Conservation (phyloP, 2,113 vertebrate species). For the Scortum barcoo region DNA sequence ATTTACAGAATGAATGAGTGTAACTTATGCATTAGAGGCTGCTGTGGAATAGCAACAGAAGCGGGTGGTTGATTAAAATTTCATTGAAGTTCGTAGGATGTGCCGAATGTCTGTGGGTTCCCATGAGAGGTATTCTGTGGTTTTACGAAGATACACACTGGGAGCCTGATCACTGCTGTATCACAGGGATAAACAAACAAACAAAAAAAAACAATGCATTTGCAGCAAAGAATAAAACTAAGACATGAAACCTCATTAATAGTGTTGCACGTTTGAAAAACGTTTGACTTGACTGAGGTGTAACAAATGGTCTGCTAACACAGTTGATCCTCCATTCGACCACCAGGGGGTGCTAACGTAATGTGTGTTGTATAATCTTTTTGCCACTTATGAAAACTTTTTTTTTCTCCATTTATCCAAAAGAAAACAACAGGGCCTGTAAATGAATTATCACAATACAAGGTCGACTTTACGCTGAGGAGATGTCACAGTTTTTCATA, state of each 20-base stretch:
- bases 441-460: not conserved
- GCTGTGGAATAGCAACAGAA: constrained; percentile 47
- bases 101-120: constrained; percentile 45
- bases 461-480: not conserved
- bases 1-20: constrained; percentile 54
- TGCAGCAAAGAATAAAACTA: constrained; percentile 52
- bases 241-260: constrained; percentile 27
- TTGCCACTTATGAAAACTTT: not conserved
- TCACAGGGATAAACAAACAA: constrained; percentile 10
- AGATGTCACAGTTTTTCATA: not conserved
- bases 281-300: not conserved
- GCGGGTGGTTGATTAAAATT: constrained; percentile 40
- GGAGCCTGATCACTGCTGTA: constrained; percentile 56
- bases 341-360: constrained; percentile 60
- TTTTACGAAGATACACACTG: constrained; percentile 58
- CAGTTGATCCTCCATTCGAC: not conserved
- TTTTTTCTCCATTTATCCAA: not conserved
- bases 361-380: not conserved
- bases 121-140: constrained; percentile 50
- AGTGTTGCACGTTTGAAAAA: constrained; percentile 21
- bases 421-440: not conserved
- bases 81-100: constrained; percentile 14
- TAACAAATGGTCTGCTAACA: too few relatives aligned
- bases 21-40: constrained; percentile 63
- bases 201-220: constrained; percentile 37